Conservation (phyloP, 2,113 vertebrate genomes). For the Argyrosomus japonicus region DNA sequence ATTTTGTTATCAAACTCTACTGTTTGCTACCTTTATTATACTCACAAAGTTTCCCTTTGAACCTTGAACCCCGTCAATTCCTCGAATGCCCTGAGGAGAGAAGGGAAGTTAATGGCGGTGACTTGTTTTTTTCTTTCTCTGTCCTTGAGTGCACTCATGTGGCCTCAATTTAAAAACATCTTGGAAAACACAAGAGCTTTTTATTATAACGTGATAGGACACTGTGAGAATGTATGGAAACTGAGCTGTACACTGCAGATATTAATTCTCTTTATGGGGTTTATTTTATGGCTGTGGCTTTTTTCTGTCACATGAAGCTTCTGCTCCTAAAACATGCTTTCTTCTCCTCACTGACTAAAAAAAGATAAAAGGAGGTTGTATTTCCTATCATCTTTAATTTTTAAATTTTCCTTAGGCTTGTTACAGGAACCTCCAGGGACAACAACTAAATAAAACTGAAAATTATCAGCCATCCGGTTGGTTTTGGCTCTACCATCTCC, state of each 20-base stretch:
- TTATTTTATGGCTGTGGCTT: background rate
- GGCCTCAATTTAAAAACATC: slow-evolving; percentile 1
- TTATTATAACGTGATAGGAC: background rate
- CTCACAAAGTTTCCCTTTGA: slow-evolving; percentile 91
- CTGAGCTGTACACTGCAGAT: slow-evolving; percentile 1
- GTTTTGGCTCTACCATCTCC: background rate
- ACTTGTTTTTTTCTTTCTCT: background rate
- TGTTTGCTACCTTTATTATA: background rate
- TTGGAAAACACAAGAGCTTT: background rate
- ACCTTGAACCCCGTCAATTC: slow-evolving; percentile 90
- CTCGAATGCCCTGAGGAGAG: slow-evolving; percentile 84
- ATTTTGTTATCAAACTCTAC: background rate
- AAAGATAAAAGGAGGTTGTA: background rate
- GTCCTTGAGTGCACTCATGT: background rate
- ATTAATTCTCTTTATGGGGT: background rate
- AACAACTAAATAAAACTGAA: background rate
- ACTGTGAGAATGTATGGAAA: background rate
- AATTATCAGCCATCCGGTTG: slow-evolving; percentile 1
- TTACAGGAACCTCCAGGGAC: background rate
- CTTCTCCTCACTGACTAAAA: background rate
- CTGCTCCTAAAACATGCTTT: background rate
- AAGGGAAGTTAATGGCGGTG: background rate
- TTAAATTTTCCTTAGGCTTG: background rate
- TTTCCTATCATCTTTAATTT: background rate
- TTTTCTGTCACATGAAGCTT: background rate